Evolutionary conservation across 2,797 vertebrate species (phyloP).

Genomic region (Galagoides demidoff): DNA sequence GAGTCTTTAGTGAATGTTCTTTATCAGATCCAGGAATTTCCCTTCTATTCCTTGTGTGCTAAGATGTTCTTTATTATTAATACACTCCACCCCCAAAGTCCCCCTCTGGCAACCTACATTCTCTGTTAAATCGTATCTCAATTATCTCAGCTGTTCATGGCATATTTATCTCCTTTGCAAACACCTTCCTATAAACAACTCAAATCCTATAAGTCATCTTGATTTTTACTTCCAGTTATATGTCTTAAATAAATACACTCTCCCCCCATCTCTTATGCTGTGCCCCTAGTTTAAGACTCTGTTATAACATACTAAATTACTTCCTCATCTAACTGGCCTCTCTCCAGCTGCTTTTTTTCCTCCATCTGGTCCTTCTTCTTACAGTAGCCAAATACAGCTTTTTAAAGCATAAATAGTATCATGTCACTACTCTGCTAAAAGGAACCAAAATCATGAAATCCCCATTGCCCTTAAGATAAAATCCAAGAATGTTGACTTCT

Average conservation of each 20-base stretch:
- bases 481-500: background rate
- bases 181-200: background rate
- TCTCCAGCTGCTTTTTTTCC: background rate
- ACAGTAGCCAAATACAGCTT: conserved; percentile 7
- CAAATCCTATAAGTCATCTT: background rate
- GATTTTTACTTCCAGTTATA: background rate
- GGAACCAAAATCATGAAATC: background rate
- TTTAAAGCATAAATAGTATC: background rate
- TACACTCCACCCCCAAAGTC: background rate
- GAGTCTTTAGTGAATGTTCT: background rate
- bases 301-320: background rate
- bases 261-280: background rate
- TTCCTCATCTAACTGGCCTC: conserved; percentile 19
- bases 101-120: background rate
- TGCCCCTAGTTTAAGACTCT: background rate
- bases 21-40: background rate
- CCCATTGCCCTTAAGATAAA: background rate
- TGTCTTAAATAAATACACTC: background rate
- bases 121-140: background rate
- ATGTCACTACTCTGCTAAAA: background rate
- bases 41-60: background rate
- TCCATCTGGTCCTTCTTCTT: conserved; percentile 19
- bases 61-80: background rate
- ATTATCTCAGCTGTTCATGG: background rate
- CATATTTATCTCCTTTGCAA: background rate